A percentile compares a stretch with the other conserved stretches of the same genome.
These are phyloP conservation scores for Pachliopta kotzebuea DNA, from an alignment of 2,888 invertebrate genomes.

Conservation along the genomic window DNA sequence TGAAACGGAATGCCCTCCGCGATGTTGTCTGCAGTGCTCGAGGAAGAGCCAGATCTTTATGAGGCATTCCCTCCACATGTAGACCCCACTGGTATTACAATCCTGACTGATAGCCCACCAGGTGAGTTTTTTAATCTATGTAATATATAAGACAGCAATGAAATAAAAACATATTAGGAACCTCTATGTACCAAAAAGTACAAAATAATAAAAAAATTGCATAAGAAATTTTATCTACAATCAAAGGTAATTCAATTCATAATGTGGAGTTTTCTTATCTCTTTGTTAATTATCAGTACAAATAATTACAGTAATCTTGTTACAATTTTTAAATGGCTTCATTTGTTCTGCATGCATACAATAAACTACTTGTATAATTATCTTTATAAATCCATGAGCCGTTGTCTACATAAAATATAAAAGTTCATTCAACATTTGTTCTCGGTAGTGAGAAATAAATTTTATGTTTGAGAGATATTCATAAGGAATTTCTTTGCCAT, in stretches of 20 bases:
- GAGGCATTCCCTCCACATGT: constrained; percentile 91
- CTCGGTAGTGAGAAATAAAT: not conserved
- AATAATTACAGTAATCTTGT: constrained; percentile 24
- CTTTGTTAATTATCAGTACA: constrained; percentile 22
- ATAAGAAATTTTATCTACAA: constrained; percentile 24
- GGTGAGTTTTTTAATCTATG: constrained; percentile 46
- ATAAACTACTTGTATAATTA: constrained; percentile 16
- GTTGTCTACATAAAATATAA: not conserved
- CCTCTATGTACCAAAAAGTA: too few relatives aligned
- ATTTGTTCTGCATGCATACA: constrained; percentile 14
- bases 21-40: constrained; percentile 86
- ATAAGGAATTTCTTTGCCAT: not conserved
- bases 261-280: constrained; percentile 17
- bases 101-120: constrained; percentile 84
- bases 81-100: constrained; percentile 88
- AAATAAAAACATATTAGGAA: too few relatives aligned
- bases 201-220: constrained; percentile 3
- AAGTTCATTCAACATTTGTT: not conserved
- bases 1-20: constrained; percentile 80
- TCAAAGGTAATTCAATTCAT: constrained; percentile 24
- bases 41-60: constrained; percentile 87
- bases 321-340: constrained; percentile 22
- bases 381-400: not conserved
- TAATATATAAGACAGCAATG: not conserved
- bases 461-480: not conserved